These are phyloP conservation scores for Calameuta pallipes DNA, from an alignment of 2,888 invertebrate species.

Conservation along the genomic window DNA sequence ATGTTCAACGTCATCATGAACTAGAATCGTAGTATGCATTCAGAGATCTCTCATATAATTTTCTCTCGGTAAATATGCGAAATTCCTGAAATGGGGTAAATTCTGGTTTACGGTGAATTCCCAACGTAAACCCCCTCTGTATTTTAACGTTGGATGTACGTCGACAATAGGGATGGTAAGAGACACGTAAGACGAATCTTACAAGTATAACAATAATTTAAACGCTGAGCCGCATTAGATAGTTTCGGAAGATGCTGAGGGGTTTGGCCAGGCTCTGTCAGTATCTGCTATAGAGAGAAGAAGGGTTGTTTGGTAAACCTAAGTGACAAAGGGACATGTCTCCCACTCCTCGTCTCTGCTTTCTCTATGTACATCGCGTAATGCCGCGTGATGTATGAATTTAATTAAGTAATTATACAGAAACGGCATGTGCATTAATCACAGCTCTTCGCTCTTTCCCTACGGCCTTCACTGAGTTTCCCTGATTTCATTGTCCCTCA, in stretches of 20 bases:
- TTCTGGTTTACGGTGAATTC: not conserved
- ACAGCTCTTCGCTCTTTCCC: constrained; percentile 17
- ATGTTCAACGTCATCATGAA: not conserved
- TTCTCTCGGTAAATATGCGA: not conserved
- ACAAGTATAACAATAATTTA: not conserved
- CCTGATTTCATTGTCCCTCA: constrained; percentile 19
- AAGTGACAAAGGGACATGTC: not conserved
- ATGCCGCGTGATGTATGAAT: constrained; percentile 54
- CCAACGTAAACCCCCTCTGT: not conserved
- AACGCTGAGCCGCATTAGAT: not conserved
- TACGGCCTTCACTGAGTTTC: constrained; percentile 12
- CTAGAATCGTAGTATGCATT: not conserved
- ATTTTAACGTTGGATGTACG: too few species aligned
- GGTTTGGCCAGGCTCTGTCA: not conserved
- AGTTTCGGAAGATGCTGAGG: not conserved
- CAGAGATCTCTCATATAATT: too few species aligned
- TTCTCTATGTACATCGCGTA: constrained; percentile 30
- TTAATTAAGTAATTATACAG: constrained; percentile 57
- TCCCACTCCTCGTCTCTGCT: not conserved
- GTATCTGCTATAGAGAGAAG: not conserved
- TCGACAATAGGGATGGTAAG: too few species aligned
- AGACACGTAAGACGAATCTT: not conserved
- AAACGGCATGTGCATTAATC: constrained; percentile 44
- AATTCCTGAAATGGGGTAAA: not conserved
- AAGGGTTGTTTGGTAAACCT: not conserved